phyloP scores from a whole-genome alignment of 1,140 invertebrate genomes.

The Propsilocerus akamusi region DNA sequence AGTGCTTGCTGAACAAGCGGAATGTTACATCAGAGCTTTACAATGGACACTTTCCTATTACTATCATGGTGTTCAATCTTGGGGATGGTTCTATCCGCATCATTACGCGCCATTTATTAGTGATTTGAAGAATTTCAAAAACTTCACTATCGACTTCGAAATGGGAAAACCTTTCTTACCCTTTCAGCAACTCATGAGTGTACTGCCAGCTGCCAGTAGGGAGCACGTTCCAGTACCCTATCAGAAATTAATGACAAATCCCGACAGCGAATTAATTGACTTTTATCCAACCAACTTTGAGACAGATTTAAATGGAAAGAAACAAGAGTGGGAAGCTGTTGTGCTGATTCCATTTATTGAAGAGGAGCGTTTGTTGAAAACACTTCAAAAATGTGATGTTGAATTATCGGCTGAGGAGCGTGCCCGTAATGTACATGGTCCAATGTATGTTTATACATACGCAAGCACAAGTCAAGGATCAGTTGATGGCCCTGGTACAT shows the following conservation, averaged over 20 bases:
- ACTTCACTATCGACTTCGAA: conserved; percentile 24
- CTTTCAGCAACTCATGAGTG: conserved; percentile 25
- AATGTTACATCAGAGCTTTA: conserved; percentile 76
- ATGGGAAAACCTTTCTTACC: neutral
- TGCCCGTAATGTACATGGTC: conserved; percentile 62
- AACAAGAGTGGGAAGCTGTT: conserved; percentile 94
- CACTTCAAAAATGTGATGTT: conserved; percentile 53
- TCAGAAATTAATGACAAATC: conserved; percentile 62
- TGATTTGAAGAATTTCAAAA: conserved; percentile 68
- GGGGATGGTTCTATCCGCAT: conserved; percentile 95
- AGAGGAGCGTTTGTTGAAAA: conserved; percentile 52
- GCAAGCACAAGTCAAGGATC: conserved; percentile 32
- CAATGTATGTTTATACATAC: conserved; percentile 64
- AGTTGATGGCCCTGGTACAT: conserved; percentile 12
- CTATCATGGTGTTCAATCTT: conserved; percentile 87
- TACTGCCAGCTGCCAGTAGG: conserved; percentile 71
- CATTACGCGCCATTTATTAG: conserved; percentile 94
- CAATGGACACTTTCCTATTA: conserved; percentile 97
- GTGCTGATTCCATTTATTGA: conserved; percentile 94
- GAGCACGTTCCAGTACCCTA: conserved; percentile 63
- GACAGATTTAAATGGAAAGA: conserved; percentile 84
- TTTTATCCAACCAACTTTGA: conserved; percentile 85
- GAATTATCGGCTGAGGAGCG: conserved; percentile 52
- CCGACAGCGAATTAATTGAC: conserved; percentile 66
- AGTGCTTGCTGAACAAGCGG: conserved; percentile 59